Conservation (phyloP, 2,113 vertebrate species). For the Lipotes vexillifer region DNA sequence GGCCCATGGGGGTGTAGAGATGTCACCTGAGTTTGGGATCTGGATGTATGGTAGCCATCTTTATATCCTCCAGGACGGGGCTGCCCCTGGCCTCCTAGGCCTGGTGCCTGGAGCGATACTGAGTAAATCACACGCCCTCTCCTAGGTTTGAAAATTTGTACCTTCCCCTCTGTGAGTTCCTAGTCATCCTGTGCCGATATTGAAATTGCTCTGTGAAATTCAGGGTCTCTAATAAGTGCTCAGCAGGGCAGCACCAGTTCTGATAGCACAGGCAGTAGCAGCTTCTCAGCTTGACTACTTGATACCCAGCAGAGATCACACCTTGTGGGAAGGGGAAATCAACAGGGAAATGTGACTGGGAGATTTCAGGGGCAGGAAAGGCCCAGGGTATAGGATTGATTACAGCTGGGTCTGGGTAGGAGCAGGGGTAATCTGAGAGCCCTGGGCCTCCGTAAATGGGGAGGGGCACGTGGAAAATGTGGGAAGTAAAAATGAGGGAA, state of each 20-base stretch:
- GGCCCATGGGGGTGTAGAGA: background rate
- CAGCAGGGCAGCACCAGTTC: background rate
- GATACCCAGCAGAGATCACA: background rate
- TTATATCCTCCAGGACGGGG: background rate
- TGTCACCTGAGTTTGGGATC: background rate
- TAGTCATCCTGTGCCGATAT: background rate
- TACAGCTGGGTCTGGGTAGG: background rate
- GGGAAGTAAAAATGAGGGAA: background rate
- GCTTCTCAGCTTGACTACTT: background rate
- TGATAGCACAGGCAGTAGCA: background rate
- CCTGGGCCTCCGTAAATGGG: background rate
- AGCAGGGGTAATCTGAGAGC: background rate
- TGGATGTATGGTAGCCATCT: accelerated
- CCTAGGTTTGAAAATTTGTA: background rate
- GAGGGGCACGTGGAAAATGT: background rate
- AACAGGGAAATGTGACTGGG: background rate
- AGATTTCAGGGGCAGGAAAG: background rate
- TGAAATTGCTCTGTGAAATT: background rate
- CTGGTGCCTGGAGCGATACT: background rate
- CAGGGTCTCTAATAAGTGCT: background rate
- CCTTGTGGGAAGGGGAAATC: background rate
- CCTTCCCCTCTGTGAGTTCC: background rate
- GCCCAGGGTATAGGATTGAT: background rate
- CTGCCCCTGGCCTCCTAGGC: background rate
- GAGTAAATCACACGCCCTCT: background rate